Conservation (phyloP, 2,797 vertebrate species). For the Poecilia wingei region DNA sequence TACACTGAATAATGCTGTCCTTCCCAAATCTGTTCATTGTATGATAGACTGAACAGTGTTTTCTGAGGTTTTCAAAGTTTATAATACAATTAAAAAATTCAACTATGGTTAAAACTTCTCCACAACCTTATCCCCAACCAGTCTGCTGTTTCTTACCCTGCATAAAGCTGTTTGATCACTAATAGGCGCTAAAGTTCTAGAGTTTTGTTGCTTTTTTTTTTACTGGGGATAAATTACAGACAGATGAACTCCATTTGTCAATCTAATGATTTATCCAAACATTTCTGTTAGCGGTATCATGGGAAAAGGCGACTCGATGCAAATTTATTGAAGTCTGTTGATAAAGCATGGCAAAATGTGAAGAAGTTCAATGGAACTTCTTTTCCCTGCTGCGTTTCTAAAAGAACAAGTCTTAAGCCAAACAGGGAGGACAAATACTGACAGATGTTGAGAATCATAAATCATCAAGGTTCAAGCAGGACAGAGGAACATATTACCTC, state of each 20-base stretch:
- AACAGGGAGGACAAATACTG: constrained; percentile 21
- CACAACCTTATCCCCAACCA: too few relatives aligned
- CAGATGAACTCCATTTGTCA: background rate
- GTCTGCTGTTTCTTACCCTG: background rate
- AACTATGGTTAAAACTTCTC: background rate
- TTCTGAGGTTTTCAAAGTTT: background rate
- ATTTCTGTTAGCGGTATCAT: background rate
- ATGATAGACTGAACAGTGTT: background rate
- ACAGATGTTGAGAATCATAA: constrained; percentile 41
- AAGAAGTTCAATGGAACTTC: background rate
- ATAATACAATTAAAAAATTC: background rate
- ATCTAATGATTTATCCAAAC: background rate
- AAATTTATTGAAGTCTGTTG: background rate
- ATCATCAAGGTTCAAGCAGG: constrained; percentile 32
- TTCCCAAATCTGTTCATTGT: background rate
- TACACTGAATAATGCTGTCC: background rate
- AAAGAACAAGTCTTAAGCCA: constrained; percentile 4
- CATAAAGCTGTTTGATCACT: background rate
- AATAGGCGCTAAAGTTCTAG: background rate
- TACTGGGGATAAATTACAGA: background rate
- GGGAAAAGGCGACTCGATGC: background rate
- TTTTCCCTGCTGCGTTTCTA: background rate
- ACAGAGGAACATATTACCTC: constrained; percentile 36
- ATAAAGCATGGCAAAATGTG: background rate
- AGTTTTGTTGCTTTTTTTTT: background rate